Evolutionary conservation across 1,140 invertebrate species (phyloP).

Genomic region (Brachionus sp.): DNA sequence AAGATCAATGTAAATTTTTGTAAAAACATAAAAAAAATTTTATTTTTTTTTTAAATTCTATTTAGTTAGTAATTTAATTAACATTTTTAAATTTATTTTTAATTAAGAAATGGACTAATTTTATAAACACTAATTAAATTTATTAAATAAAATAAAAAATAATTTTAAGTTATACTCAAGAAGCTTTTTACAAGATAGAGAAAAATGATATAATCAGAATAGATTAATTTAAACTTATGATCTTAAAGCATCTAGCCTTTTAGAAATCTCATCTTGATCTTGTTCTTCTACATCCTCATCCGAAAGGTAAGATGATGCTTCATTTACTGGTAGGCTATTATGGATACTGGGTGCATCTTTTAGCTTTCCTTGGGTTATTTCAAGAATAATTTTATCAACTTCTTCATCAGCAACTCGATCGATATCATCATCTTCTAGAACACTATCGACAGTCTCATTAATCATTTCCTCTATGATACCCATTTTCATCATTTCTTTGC

Average conservation of each 20-base stretch:
- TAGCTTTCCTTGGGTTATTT: conserved; percentile 44
- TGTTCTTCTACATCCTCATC: conserved; percentile 39
- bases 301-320: background rate
- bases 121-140: background rate
- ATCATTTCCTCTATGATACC: conserved; percentile 46
- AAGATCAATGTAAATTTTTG: no score
- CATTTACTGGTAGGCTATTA: background rate
- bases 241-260: conserved; percentile 39
- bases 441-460: conserved; percentile 33
- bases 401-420: conserved; percentile 40
- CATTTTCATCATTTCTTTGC: conserved; percentile 46
- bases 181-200: background rate
- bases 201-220: background rate
- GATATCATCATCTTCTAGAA: conserved; percentile 38
- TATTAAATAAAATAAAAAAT: background rate
- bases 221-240: background rate
- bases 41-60: no score
- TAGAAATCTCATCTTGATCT: conserved; percentile 43
- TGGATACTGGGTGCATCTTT: background rate
- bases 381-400: conserved; percentile 34
- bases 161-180: background rate
- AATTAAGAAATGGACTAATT: background rate
- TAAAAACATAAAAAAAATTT: no score
- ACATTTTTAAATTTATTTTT: no score
- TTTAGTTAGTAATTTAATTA: no score